Evolutionary conservation across 2,888 invertebrate genomes (phyloP), one percentile per base, ranked within the genome.

Genomic region (Drosophila anomalata): DNA sequence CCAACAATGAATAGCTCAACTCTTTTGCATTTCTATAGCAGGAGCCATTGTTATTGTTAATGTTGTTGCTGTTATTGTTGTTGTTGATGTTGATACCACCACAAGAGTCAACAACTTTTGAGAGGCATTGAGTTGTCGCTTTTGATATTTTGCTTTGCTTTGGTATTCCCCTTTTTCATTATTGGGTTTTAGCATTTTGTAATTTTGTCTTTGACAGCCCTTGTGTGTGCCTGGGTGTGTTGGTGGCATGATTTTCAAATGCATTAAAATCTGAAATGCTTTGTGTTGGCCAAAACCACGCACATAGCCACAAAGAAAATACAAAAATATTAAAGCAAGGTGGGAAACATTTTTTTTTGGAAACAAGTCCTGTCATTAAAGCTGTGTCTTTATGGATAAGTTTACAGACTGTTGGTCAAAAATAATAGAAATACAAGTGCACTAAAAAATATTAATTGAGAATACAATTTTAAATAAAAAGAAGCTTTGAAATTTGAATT

Each of bases 171-270:
- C 4, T 12, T 60, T 62, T 53, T 11, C 20, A 9, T 44, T 44
- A 59, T 73, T 48, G 68, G 58, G 58, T 73, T 71, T 71, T 42
- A 59, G 62, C 59, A 70, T 78, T 79, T 52, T 72, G 70, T 70
- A 73, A 78, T 70, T 67, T 68, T 81, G 75, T 69, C 79, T 83
- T 84, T 84, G 87, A 87, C 79, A 81, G 76, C 51, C 62, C 67
- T 71, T 69, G 71, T 73, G 62, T 72, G 51, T 70, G 55, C 2
- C n/a, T 51, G n/a, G 73, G 47, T 59, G 76, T 71, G 59, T 62
- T 33, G 48, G 39, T 42, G 56, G 48, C 60, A 48, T 56, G 72
- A 53, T 78, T 70, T 72, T 73, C 55, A 73, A 83, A 61, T 78
- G 81, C 80, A 86, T 61, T 74, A 62, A 54, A 70, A 56, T 44